A percentile compares a stretch with the other conserved stretches of the same genome.
Evolutionary conservation across 2,113 vertebrate species (phyloP).

Genomic region (Vimba vimba): DNA sequence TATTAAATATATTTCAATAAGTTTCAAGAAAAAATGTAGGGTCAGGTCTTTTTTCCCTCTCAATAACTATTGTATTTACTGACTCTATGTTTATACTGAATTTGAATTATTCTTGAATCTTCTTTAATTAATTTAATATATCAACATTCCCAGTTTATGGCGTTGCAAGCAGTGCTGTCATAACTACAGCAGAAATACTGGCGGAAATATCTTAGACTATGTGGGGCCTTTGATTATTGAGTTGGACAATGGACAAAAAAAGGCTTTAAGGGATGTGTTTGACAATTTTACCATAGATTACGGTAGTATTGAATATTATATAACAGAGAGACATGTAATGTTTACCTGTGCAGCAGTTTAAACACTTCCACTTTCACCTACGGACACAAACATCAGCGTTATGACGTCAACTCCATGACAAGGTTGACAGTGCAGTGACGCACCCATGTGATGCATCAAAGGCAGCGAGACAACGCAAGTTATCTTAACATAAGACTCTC

Average conservation of each 20-base stretch:
- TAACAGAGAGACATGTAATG: not conserved
- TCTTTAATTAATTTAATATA: not conserved
- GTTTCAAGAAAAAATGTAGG: not conserved
- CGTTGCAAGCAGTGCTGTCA: not conserved
- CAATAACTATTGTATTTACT: not conserved
- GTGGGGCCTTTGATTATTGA: not conserved
- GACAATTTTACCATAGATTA: not conserved
- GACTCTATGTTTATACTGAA: not conserved
- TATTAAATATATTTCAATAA: not conserved
- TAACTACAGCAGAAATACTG: not conserved
- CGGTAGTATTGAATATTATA: not conserved
- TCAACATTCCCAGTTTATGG: not conserved
- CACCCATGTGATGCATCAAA: constrained; percentile 55
- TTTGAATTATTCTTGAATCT: not conserved
- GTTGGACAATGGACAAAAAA: not conserved
- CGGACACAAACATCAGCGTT: not conserved
- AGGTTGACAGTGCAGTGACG: constrained; percentile 7
- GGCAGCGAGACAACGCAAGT: constrained; percentile 13
- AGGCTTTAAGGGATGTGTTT: not conserved
- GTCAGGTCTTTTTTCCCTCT: not conserved
- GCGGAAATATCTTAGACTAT: not conserved
- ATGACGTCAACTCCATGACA: constrained; percentile 12
- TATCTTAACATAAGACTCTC: constrained; percentile 26
- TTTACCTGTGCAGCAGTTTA: not conserved
- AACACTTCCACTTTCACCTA: not conserved